Conservation (phyloP, 2,113 vertebrate species). For the Poecile atricapillus region DNA sequence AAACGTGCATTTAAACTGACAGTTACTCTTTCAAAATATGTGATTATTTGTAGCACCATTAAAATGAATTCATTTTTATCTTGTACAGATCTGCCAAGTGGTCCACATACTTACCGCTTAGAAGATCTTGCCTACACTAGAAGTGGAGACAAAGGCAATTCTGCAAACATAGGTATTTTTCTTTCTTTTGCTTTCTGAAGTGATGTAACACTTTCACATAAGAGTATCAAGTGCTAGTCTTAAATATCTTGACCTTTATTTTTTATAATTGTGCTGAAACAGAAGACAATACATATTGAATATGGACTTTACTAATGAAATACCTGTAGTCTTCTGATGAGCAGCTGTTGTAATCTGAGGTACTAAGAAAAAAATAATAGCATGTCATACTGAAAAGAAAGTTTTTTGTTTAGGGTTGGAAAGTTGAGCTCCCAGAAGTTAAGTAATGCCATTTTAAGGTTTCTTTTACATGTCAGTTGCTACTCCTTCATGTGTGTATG, state of each 20-base stretch:
- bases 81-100: constrained; percentile 79
- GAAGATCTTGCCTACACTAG: constrained; percentile 84
- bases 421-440: background rate
- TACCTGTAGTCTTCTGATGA: background rate
- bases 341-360: background rate
- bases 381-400: background rate
- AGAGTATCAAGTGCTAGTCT: background rate
- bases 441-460: background rate
- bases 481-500: background rate
- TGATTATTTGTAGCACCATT: background rate
- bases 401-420: background rate
- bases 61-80: background rate
- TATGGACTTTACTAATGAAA: background rate
- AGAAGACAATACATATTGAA: accelerated
- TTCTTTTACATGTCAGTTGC: background rate
- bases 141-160: constrained; percentile 87
- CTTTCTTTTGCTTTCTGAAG: background rate
- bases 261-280: background rate
- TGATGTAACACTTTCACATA: background rate
- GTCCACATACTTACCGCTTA: constrained; percentile 77
- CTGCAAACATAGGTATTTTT: constrained; percentile 81
- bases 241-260: background rate
- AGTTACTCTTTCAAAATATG: background rate
- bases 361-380: background rate
- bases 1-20: background rate